phyloP scores from a whole-genome alignment of 1,140 invertebrate species.

The Oncopeltus fasciatus region DNA sequence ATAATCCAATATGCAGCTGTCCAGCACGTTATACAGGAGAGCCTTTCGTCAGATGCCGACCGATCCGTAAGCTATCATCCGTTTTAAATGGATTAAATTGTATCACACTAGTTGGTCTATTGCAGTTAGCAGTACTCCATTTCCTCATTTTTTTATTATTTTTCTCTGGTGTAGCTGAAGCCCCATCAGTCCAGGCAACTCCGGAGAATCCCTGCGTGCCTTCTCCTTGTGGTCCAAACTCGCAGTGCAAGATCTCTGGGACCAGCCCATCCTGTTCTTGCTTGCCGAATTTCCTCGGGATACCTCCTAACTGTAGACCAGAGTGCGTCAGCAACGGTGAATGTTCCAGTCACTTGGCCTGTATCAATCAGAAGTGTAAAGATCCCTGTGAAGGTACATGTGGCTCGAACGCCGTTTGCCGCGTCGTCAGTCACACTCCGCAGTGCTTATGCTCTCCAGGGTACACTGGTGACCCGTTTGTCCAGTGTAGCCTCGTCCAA shows the following conservation, averaged over 20 bases:
- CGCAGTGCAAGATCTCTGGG: slow-evolving; percentile 42
- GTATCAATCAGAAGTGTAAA: slow-evolving; percentile 39
- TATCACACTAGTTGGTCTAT: neutral
- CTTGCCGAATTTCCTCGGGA: slow-evolving; percentile 32
- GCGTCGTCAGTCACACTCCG: slow-evolving; percentile 49
- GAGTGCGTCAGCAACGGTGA: slow-evolving; percentile 40
- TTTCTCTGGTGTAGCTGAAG: slow-evolving; percentile 17
- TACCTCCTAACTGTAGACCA: slow-evolving; percentile 36
- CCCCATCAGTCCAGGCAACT: slow-evolving; percentile 26
- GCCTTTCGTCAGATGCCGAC: slow-evolving; percentile 55
- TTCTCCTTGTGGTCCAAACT: no score
- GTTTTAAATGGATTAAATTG: neutral
- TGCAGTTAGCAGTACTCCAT: no score
- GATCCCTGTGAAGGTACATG: slow-evolving; percentile 43
- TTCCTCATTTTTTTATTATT: neutral
- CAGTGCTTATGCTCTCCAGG: slow-evolving; percentile 48
- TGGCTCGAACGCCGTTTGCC: slow-evolving; percentile 45
- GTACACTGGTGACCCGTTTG: slow-evolving; percentile 58
- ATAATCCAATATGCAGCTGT: slow-evolving; percentile 55
- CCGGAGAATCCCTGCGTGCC: slow-evolving; percentile 34
- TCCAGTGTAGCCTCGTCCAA: slow-evolving; percentile 40
- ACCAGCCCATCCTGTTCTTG: slow-evolving; percentile 44
- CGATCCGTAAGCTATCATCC: slow-evolving; percentile 33
- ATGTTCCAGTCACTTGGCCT: slow-evolving; percentile 37
- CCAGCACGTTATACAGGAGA: slow-evolving; percentile 48